These are phyloP conservation scores for Rissa tridactyla DNA, from an alignment of 2,113 vertebrate genomes.

Conservation along the genomic window DNA sequence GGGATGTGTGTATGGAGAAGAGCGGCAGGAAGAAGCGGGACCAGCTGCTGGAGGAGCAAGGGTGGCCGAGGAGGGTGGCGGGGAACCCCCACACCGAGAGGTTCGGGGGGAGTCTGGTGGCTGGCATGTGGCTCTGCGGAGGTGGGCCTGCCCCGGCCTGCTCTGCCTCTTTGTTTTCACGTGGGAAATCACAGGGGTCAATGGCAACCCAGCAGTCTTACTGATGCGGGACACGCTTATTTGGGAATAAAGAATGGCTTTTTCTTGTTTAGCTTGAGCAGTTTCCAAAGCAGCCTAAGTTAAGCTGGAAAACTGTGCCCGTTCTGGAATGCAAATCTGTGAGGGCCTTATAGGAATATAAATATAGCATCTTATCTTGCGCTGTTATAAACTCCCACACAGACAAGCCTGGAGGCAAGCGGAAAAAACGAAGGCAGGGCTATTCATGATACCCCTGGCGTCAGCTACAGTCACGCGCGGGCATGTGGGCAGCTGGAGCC, in stretches of 20 bases:
- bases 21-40: neutral
- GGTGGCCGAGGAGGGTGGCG: neutral
- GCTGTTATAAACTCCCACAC: neutral
- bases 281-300: neutral
- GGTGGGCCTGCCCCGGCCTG: neutral
- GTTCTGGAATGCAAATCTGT: neutral
- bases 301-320: neutral
- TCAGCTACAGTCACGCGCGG: neutral
- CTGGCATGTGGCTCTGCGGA: fast-evolving
- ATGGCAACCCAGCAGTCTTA: neutral
- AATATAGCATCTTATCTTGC: constrained; percentile 27
- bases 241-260: neutral
- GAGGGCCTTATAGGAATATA: constrained; percentile 16
- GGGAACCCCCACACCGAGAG: fast-evolving
- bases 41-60: neutral
- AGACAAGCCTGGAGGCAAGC: neutral
- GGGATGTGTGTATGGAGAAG: neutral
- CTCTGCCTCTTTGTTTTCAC: neutral
- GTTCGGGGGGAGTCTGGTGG: neutral
- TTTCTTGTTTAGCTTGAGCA: neutral
- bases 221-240: neutral
- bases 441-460: neutral
- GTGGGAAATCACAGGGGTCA: neutral
- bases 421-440: neutral
- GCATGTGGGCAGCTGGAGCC: constrained; percentile 28